Conservation (phyloP, 2,113 vertebrate species). For the Pygathrix nemaeus region DNA sequence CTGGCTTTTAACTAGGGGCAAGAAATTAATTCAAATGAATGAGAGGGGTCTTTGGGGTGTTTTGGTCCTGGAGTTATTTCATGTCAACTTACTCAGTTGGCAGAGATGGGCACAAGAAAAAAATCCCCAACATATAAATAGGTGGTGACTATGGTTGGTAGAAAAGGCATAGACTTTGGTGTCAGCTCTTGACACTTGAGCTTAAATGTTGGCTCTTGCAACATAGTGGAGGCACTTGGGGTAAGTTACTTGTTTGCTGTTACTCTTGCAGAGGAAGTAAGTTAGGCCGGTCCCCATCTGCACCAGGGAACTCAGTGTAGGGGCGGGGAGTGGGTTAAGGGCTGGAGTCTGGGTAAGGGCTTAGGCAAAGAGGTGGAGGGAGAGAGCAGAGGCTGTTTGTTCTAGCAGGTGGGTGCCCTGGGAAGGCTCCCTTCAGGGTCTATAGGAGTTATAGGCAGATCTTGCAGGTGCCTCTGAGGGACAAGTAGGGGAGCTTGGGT, state of each 20-base stretch:
- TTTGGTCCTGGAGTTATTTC: neutral
- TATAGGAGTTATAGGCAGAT: accelerated
- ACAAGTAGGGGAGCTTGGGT: neutral
- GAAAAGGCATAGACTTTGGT: neutral
- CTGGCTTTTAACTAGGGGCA: neutral
- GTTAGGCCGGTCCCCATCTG: neutral
- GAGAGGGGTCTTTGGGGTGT: neutral
- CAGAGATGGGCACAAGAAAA: neutral
- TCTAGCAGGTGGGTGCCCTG: too few relatives aligned
- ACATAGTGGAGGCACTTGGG: neutral
- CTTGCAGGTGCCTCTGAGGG: neutral
- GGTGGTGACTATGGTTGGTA: neutral
- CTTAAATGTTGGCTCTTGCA: neutral
- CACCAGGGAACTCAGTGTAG: neutral
- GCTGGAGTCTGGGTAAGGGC: neutral
- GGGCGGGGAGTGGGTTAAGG: neutral
- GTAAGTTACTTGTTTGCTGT: neutral
- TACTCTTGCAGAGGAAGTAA: neutral
- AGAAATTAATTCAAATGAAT: neutral
- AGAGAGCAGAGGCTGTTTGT: neutral
- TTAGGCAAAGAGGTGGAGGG: neutral
- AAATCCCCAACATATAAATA: neutral
- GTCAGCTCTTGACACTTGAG: neutral
- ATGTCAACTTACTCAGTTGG: neutral
- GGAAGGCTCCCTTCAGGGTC: neutral